Evolutionary conservation across 2,113 vertebrate species (phyloP).

Genomic region (Odocoileus virginianus): DNA sequence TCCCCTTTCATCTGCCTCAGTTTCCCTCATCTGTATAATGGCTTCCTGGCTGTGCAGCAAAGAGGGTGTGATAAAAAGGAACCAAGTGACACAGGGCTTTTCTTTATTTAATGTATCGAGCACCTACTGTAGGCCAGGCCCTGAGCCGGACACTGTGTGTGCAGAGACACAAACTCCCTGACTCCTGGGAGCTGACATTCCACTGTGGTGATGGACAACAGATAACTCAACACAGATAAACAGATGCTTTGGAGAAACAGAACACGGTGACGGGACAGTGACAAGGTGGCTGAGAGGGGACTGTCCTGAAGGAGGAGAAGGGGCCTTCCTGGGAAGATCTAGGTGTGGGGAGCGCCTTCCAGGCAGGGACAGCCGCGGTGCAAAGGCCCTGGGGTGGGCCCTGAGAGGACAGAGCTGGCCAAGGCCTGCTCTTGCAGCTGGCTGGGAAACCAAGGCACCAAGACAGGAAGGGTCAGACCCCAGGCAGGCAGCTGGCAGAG

Average conservation of each 20-base stretch:
- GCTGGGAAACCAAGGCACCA: not conserved
- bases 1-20: not conserved
- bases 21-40: not conserved
- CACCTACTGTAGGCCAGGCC: not conserved
- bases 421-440: fast-evolving
- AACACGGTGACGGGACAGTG: not conserved
- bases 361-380: not conserved
- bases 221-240: not conserved
- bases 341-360: not conserved
- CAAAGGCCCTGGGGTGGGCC: not conserved
- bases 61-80: not conserved
- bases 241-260: not conserved
- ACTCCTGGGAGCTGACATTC: not conserved
- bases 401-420: not conserved
- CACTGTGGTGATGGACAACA: not conserved
- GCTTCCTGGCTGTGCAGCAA: not conserved
- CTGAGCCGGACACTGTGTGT: not conserved
- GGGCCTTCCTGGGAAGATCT: not conserved
- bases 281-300: not conserved
- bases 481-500: not conserved
- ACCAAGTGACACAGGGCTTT: not conserved
- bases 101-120: not conserved
- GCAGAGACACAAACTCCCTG: not conserved
- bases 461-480: not conserved
- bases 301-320: not conserved